Evolutionary conservation across 2,888 invertebrate genomes (phyloP).

Genomic region (Orthosia cruda): DNA sequence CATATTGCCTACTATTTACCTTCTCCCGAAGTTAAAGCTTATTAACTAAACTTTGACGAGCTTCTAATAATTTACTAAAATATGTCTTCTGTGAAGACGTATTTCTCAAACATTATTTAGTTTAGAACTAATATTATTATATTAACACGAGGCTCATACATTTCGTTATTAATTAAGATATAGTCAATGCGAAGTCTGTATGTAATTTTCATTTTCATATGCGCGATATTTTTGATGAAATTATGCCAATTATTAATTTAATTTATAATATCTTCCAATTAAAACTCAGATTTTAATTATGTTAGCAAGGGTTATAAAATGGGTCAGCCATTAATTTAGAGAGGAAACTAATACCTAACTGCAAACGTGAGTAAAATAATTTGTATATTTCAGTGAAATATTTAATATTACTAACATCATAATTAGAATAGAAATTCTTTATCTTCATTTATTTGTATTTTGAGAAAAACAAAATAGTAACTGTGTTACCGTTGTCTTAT

Average conservation of each 20-base stretch:
- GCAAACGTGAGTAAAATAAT: not conserved
- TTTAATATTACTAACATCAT: not conserved
- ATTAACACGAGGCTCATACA: constrained; percentile 81
- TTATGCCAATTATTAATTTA: not conserved
- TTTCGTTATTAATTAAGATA: constrained; percentile 62
- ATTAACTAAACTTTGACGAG: constrained; percentile 54
- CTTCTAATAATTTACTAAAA: constrained; percentile 69
- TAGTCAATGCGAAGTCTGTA: constrained; percentile 50
- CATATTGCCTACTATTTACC: constrained; percentile 32
- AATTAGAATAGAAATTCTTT: not conserved
- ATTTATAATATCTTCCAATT: not conserved
- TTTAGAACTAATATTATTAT: constrained; percentile 74
- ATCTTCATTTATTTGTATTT: no score
- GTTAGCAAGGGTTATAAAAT: not conserved
- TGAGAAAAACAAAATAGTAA: no score
- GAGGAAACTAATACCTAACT: not conserved
- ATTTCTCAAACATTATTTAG: constrained; percentile 63
- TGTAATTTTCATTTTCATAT: constrained; percentile 34
- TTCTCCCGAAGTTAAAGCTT: constrained; percentile 50
- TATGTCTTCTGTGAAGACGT: constrained; percentile 82
- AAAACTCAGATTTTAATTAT: not conserved
- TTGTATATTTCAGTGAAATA: not conserved
- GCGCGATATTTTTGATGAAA: constrained; percentile 30
- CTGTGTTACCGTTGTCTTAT: not conserved
- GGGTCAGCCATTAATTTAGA: not conserved